phyloP scores from a whole-genome alignment of 2,797 vertebrate genomes.

The Argya squamiceps region DNA sequence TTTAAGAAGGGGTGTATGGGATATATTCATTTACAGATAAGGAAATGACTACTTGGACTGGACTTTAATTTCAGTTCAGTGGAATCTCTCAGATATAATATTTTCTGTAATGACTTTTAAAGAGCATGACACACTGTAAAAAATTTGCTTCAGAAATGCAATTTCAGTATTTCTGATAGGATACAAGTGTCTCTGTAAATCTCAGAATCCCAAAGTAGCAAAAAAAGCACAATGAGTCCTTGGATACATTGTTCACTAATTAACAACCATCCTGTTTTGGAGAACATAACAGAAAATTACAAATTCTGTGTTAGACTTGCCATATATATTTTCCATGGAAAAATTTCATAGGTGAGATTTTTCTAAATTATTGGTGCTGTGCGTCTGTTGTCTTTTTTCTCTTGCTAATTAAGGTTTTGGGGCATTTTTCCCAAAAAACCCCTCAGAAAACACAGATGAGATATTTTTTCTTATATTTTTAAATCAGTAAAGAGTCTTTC shows the following conservation, averaged over 20 bases:
- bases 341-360: neutral
- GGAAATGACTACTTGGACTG: conserved; percentile 1
- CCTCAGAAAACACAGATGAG: neutral
- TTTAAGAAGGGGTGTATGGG: neutral
- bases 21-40: neutral
- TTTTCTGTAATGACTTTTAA: neutral
- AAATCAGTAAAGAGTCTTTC: neutral
- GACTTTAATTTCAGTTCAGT: neutral
- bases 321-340: neutral
- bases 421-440: accelerated
- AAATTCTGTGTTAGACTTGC: neutral
- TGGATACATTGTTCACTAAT: neutral
- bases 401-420: neutral
- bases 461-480: neutral
- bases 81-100: neutral
- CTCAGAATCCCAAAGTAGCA: neutral
- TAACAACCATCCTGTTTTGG: neutral
- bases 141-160: neutral
- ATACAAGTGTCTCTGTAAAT: neutral
- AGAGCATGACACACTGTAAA: neutral
- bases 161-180: neutral
- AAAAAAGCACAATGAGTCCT: neutral
- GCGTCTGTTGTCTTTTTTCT: neutral
- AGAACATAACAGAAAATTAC: neutral
- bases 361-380: neutral